Evolutionary conservation across 1,140 invertebrate species (phyloP).

Genomic region (Zaprionus nigranus): DNA sequence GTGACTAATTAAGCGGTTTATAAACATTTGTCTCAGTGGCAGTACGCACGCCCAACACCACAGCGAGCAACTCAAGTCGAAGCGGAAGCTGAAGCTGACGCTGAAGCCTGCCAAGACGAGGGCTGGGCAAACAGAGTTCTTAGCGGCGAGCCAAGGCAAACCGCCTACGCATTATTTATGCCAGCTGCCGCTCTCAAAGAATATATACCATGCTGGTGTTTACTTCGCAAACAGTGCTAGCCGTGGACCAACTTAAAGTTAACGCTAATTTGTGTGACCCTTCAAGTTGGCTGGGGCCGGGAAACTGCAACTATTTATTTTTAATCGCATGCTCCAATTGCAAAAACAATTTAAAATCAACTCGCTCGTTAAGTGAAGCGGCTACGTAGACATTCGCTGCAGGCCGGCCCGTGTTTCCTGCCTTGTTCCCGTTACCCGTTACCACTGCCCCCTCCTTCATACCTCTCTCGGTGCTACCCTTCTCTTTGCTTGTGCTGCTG

Average conservation of each 20-base stretch:
- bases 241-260: constrained; percentile 53
- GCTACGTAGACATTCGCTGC: constrained; percentile 29
- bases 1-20: constrained; percentile 83
- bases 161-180: constrained; percentile 52
- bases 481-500: constrained; percentile 57
- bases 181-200: constrained; percentile 24
- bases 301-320: constrained; percentile 76
- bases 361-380: constrained; percentile 80
- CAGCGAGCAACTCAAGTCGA: constrained; percentile 1
- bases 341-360: constrained; percentile 83
- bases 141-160: constrained; percentile 30
- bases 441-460: not conserved
- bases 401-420: constrained; percentile 1
- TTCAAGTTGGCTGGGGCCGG: constrained; percentile 18
- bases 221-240: constrained; percentile 31
- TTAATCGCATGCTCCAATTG: constrained; percentile 83
- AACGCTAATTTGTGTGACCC: constrained; percentile 48
- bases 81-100: constrained; percentile 17
- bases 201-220: constrained; percentile 17
- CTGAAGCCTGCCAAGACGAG: constrained; percentile 8
- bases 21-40: constrained; percentile 76
- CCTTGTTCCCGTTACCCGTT: no score
- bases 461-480: not conserved
- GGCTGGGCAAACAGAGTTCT: constrained; percentile 47
- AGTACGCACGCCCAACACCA: not conserved